Percentiles rank a stretch among this genome's conserved stretches.
phyloP scores from a whole-genome alignment of 2,797 vertebrate species.

The Alfaro cultratus region DNA sequence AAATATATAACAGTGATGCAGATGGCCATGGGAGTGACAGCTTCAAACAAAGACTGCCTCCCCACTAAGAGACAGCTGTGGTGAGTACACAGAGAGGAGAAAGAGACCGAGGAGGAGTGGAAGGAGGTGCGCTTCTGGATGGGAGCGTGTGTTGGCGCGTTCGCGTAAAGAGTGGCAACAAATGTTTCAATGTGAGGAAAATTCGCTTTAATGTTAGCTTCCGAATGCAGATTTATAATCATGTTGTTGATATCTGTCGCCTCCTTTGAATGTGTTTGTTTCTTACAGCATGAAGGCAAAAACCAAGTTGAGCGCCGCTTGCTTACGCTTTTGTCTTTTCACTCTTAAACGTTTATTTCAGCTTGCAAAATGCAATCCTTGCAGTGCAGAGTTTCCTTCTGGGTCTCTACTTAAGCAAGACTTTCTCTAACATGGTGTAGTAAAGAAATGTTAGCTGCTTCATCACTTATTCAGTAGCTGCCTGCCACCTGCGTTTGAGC shows the following conservation, averaged over 20 bases:
- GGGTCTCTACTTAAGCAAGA: background rate
- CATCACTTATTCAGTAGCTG: slow-evolving; percentile 58
- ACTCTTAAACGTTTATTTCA: background rate
- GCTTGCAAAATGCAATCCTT: background rate
- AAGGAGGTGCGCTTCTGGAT: slow-evolving; percentile 67
- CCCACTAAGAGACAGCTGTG: slow-evolving; percentile 94
- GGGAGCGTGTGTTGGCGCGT: slow-evolving; percentile 56
- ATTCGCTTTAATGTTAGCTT: slow-evolving; percentile 16
- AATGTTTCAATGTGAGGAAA: slow-evolving; percentile 22
- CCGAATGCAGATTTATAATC: background rate
- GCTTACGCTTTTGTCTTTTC: background rate
- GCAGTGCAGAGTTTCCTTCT: background rate
- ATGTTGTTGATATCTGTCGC: slow-evolving; percentile 9
- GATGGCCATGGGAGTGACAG: slow-evolving; percentile 99
- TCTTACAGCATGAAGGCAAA: background rate
- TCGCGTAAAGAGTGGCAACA: slow-evolving; percentile 30
- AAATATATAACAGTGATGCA: slow-evolving; percentile 99
- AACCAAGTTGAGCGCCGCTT: background rate
- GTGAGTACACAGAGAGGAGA: slow-evolving; percentile 82
- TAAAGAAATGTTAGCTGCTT: slow-evolving; percentile 25
- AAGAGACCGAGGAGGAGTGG: slow-evolving; percentile 12
- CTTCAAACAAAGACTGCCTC: slow-evolving; percentile 96
- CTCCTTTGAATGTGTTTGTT: background rate
- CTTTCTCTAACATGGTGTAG: slow-evolving; percentile 36
- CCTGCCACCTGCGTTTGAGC: slow-evolving; percentile 28